These are phyloP conservation scores for Drosophila mayri DNA, from an alignment of 1,140 invertebrate species.

Conservation along the genomic window DNA sequence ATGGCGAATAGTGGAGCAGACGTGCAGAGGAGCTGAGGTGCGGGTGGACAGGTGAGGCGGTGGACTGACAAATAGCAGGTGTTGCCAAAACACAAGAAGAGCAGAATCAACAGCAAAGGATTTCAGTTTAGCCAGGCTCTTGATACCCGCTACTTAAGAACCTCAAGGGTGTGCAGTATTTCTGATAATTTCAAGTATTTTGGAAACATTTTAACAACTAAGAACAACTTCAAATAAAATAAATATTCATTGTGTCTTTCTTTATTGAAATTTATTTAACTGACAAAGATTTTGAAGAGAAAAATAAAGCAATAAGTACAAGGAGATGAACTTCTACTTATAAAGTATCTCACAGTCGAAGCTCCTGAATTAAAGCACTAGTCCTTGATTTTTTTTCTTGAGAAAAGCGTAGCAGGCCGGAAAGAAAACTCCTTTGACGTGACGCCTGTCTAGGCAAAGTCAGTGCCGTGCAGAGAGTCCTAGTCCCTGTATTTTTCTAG, in stretches of 20 bases:
- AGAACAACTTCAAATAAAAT: neutral
- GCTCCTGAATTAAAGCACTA: neutral
- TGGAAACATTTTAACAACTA: no score
- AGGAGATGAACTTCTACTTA: no score
- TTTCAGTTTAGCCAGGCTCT: slow-evolving; percentile 16
- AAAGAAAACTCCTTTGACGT: slow-evolving; percentile 27
- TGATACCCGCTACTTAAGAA: slow-evolving; percentile 4
- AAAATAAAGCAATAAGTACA: neutral
- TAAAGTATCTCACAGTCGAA: neutral
- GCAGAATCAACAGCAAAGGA: slow-evolving; percentile 57
- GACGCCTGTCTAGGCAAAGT: slow-evolving; percentile 48
- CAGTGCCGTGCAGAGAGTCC: slow-evolving; percentile 29
- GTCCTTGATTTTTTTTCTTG: slow-evolving; percentile 8
- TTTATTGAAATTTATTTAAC: neutral
- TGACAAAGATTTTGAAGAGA: neutral
- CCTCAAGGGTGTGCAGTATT: neutral
- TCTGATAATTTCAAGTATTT: neutral
- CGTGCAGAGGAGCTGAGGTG: neutral
- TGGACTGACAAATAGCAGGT: slow-evolving; percentile 64
- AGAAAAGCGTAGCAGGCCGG: slow-evolving; percentile 7
- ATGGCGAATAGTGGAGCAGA: neutral
- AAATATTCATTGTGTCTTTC: neutral
- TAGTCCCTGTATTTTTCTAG: slow-evolving; percentile 2
- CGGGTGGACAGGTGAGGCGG: neutral
- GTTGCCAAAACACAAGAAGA: slow-evolving; percentile 45